Evolutionary conservation across 2,113 vertebrate species (phyloP), one percentile per base, ranked within the genome.

Genomic region (Heliornis fulica): DNA sequence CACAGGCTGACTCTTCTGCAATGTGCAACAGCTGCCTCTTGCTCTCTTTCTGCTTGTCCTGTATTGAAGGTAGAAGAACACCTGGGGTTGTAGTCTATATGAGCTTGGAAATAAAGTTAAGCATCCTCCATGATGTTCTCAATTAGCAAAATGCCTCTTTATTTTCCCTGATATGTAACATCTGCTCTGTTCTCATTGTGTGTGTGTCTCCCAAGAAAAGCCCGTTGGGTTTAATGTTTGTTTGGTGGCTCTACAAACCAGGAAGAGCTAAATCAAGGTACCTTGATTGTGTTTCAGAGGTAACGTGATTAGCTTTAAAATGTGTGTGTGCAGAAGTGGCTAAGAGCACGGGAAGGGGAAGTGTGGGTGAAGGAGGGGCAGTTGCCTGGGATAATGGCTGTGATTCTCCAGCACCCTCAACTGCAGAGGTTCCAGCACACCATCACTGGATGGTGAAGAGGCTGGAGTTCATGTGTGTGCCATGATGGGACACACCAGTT

Each of bases 381-480:
- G 32, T 41, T 4, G 3, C 29, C 32, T 15, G 9, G 57, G 36
- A 5, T 18, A 38, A 41, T 1, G 4, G 32, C 29, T 34, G 21
- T 11, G 48, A 43, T 38, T 65, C 34, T 34, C 25, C 50, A 79
- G 38, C 34, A 79, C 41, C 17, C 56, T 59, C 36, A 54, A 15
- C 19, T 46, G 53, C 51, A 2, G 15, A 65, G 11, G 25, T 40
- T 63, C 16, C 48, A 71, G 48, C 19, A 40, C 28, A 29, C 17
- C 0, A 0, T 26, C 54, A 36, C 56, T 1, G 1, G 11, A 15
- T 2, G 70, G 76, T 20, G 40, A 40, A 70, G 50, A 34, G 7
- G 21, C n/a, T 46, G 57, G 23, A 53, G 16, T 64, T 70, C 14
- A 1, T 34, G 32, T 40, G 28, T 46, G 28, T 70, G 56, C 71